These are phyloP conservation scores for Panagrolaimus sp. DNA, from an alignment of 1,140 invertebrate species.

Conservation along the genomic window DNA sequence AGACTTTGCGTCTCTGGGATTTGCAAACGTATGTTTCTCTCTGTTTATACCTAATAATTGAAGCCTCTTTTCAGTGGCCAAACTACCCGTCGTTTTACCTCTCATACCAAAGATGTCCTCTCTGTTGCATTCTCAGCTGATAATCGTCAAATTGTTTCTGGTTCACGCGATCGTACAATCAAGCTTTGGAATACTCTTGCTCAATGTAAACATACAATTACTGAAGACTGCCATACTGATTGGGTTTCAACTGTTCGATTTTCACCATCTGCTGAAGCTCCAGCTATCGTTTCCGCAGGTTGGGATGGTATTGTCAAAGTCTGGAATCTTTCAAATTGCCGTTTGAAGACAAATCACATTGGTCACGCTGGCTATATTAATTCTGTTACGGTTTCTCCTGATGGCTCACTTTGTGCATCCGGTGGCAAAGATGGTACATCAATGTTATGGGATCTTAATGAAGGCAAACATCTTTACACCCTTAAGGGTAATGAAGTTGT, in stretches of 20 bases:
- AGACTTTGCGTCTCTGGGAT: constrained; percentile 96
- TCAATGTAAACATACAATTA: constrained; percentile 98
- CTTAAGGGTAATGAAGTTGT: constrained; percentile 97
- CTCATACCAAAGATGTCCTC: constrained; percentile 98
- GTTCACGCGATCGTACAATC: constrained; percentile 95
- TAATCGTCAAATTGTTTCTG: constrained; percentile 98
- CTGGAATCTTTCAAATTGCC: constrained; percentile 98
- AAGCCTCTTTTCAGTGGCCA: constrained; percentile 61
- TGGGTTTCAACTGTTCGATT: constrained; percentile 99
- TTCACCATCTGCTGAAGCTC: constrained; percentile 93
- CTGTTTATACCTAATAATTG: background rate
- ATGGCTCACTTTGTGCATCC: constrained; percentile 96
- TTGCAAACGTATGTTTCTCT: constrained; percentile 71
- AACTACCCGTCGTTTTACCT: constrained; percentile 78
- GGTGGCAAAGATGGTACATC: constrained; percentile 99
- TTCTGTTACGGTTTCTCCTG: constrained; percentile 96
- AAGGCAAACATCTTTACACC: constrained; percentile 97
- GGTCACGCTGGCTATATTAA: constrained; percentile 96
- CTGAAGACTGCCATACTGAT: constrained; percentile 89
- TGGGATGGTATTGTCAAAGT: constrained; percentile 99
- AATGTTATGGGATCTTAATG: constrained; percentile 99
- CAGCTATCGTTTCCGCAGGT: constrained; percentile 96
- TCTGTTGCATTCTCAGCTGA: constrained; percentile 98
- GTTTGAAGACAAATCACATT: constrained; percentile 93
- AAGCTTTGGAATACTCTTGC: constrained; percentile 99